These are phyloP conservation scores for Biston betularia DNA, from an alignment of 2,888 invertebrate genomes.

Conservation along the genomic window DNA sequence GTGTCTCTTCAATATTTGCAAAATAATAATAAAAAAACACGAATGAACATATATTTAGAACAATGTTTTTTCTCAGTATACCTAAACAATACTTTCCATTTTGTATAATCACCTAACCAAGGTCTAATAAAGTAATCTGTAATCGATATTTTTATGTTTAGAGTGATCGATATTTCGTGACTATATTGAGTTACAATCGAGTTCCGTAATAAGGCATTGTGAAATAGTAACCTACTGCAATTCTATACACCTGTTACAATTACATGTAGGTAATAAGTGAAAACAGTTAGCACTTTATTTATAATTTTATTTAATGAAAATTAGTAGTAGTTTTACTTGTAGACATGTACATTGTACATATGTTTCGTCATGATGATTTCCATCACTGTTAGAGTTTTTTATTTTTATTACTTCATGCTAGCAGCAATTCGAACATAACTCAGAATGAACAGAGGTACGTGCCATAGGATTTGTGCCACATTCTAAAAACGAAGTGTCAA, in stretches of 20 bases:
- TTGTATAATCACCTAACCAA: constrained; percentile 18
- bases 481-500: too few relatives aligned
- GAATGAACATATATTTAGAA: background rate
- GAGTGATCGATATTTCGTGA: constrained; percentile 31
- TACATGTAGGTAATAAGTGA: background rate
- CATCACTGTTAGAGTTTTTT: too few relatives aligned
- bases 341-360: too few relatives aligned
- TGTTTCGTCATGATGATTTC: too few relatives aligned
- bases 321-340: too few relatives aligned
- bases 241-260: constrained; percentile 1
- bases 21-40: background rate
- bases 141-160: constrained; percentile 28
- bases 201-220: constrained; percentile 26
- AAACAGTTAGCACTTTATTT: too few relatives aligned
- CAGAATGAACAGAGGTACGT: too few relatives aligned
- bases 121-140: constrained; percentile 20
- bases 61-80: background rate
- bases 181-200: constrained; percentile 29
- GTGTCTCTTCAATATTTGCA: too few relatives aligned
- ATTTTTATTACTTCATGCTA: too few relatives aligned
- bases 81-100: constrained; percentile 13
- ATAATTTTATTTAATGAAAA: too few relatives aligned
- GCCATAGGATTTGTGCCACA: too few relatives aligned
- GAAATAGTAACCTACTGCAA: constrained; percentile 22
- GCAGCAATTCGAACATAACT: too few relatives aligned